These are phyloP conservation scores for Dryoscopus gambensis DNA, from an alignment of 2,113 vertebrate genomes.

Conservation along the genomic window DNA sequence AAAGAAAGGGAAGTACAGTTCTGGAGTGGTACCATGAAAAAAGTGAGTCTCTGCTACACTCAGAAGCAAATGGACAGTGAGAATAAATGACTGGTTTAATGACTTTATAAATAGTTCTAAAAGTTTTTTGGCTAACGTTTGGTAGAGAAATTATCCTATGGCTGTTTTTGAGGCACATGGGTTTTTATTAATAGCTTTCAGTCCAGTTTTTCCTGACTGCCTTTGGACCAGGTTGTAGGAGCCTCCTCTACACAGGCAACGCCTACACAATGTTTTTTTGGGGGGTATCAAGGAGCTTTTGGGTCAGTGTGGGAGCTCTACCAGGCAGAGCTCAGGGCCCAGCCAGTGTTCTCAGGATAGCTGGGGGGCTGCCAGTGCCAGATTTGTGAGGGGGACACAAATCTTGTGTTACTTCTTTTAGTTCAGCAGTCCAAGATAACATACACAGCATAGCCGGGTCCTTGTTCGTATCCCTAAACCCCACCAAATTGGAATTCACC, in stretches of 20 bases:
- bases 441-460: neutral
- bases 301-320: neutral
- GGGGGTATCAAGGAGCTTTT: accelerated
- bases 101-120: neutral
- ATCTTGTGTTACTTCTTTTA: neutral
- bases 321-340: neutral
- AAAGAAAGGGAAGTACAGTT: neutral
- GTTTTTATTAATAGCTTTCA: neutral
- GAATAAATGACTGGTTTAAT: neutral
- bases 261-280: accelerated
- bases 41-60: accelerated
- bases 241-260: neutral
- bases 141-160: neutral
- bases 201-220: neutral
- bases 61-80: neutral
- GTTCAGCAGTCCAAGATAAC: neutral
- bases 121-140: neutral
- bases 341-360: accelerated
- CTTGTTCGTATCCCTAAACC: neutral
- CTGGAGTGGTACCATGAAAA: neutral
- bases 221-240: neutral
- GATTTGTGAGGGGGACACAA: neutral
- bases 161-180: neutral
- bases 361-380: accelerated
- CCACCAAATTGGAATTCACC: neutral